phyloP scores from a whole-genome alignment of 2,888 invertebrate genomes.

The Parnassius orleans region DNA sequence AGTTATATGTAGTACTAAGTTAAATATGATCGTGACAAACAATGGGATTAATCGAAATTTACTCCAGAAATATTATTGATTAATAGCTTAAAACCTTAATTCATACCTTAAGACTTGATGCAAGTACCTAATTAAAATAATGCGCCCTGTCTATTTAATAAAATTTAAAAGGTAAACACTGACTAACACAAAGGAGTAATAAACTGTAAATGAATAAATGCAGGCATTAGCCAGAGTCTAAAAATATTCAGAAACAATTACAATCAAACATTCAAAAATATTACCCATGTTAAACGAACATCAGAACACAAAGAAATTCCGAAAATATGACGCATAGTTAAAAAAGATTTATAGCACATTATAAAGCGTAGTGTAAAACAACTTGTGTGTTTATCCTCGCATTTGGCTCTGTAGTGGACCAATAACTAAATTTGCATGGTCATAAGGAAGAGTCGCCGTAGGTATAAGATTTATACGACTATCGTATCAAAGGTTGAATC shows the following conservation, averaged over 20 bases:
- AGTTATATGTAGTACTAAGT: no score
- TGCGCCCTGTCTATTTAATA: background rate
- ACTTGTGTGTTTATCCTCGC: conserved; percentile 18
- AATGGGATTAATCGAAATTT: no score
- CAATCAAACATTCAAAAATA: conserved; percentile 15
- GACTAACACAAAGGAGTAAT: conserved; percentile 10
- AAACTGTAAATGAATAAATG: conserved; percentile 10
- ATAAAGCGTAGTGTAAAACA: conserved; percentile 12
- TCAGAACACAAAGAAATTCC: conserved; percentile 24
- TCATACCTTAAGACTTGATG: no score
- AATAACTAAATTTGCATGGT: conserved; percentile 42
- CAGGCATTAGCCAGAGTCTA: conserved; percentile 6
- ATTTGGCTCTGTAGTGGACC: conserved; percentile 25
- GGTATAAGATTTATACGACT: conserved; percentile 34
- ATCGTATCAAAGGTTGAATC: conserved; percentile 39
- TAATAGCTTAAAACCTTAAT: no score
- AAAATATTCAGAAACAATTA: conserved; percentile 24
- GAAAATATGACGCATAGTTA: conserved; percentile 26
- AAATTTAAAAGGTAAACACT: background rate
- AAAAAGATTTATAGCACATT: conserved; percentile 20
- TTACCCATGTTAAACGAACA: conserved; percentile 15
- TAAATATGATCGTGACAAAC: no score
- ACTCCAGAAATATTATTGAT: no score
- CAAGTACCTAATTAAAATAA: background rate
- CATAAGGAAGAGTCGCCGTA: conserved; percentile 48